Evolutionary conservation across 2,888 invertebrate species (phyloP).

Genomic region (Torymus auratus): DNA sequence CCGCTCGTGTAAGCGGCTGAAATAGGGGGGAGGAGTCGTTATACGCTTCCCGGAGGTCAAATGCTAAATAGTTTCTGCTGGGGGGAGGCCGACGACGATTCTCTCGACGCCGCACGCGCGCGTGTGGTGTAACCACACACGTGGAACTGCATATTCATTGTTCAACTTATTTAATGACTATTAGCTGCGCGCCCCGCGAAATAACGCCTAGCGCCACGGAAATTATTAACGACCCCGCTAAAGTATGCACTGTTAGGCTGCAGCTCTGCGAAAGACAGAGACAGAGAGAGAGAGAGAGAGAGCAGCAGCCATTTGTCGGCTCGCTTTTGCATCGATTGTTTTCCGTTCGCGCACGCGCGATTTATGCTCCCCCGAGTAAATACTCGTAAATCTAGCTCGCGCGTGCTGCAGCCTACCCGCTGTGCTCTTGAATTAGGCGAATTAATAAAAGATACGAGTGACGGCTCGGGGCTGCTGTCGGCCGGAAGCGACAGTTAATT

Average conservation of each 20-base stretch:
- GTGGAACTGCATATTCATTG: slow-evolving; percentile 41
- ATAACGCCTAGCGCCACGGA: background rate
- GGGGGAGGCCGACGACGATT: background rate
- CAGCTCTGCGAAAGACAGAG: too few species aligned
- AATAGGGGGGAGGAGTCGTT: background rate
- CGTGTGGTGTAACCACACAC: slow-evolving; percentile 5
- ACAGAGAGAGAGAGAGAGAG: too few species aligned
- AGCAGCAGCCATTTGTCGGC: background rate
- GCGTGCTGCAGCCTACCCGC: background rate
- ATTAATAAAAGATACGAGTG: too few species aligned
- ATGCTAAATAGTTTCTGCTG: slow-evolving; percentile 24
- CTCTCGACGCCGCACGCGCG: slow-evolving; percentile 1
- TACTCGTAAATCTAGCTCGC: background rate
- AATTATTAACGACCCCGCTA: slow-evolving; percentile 30
- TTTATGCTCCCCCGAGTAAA: background rate
- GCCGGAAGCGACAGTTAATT: too few species aligned
- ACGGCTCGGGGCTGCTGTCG: too few species aligned
- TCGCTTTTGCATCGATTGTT: slow-evolving; percentile 6
- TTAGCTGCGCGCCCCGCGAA: slow-evolving; percentile 18
- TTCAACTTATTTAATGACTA: slow-evolving; percentile 41
- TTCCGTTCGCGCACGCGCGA: background rate
- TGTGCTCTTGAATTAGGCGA: too few species aligned
- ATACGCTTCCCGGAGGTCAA: slow-evolving; percentile 14
- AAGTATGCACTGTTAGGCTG: background rate
- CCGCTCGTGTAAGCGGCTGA: background rate